A percentile compares a stretch with the other conserved stretches of the same genome.
Conservation (phyloP, 1,140 invertebrate species). For the Hestina assimilis region DNA sequence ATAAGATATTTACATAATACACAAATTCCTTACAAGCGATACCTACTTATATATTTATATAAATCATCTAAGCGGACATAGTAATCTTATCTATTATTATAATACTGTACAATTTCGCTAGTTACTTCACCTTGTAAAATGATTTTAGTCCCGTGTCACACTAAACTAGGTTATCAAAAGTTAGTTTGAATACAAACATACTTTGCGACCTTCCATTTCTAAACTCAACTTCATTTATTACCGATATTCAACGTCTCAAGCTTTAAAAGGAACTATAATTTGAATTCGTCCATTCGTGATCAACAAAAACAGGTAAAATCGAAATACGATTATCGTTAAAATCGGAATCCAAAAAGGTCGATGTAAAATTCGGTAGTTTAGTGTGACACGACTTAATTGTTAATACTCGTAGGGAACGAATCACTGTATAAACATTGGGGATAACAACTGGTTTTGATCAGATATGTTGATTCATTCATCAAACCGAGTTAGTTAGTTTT, state of each 20-base stretch:
- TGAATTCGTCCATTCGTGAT: background rate
- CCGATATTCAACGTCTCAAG: background rate
- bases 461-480: slow-evolving; percentile 49
- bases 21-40: slow-evolving; percentile 59
- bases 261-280: background rate
- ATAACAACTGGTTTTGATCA: slow-evolving; percentile 31
- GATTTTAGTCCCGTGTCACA: slow-evolving; percentile 10
- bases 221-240: no score
- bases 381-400: slow-evolving; percentile 9
- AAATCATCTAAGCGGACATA: slow-evolving; percentile 64
- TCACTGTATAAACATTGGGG: slow-evolving; percentile 56
- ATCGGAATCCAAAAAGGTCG: background rate
- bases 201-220: no score
- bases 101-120: slow-evolving; percentile 78
- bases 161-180: slow-evolving; percentile 2
- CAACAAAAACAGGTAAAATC: slow-evolving; percentile 3
- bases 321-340: background rate
- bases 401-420: slow-evolving; percentile 64
- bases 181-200: background rate
- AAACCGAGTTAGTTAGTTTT: slow-evolving; percentile 33
- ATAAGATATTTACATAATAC: slow-evolving; percentile 74
- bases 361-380: slow-evolving; percentile 6
- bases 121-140: slow-evolving; percentile 63
- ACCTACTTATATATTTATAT: slow-evolving; percentile 57
- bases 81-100: slow-evolving; percentile 66